Conservation (phyloP, 2,113 vertebrate species). For the Anguilla rostrata region DNA sequence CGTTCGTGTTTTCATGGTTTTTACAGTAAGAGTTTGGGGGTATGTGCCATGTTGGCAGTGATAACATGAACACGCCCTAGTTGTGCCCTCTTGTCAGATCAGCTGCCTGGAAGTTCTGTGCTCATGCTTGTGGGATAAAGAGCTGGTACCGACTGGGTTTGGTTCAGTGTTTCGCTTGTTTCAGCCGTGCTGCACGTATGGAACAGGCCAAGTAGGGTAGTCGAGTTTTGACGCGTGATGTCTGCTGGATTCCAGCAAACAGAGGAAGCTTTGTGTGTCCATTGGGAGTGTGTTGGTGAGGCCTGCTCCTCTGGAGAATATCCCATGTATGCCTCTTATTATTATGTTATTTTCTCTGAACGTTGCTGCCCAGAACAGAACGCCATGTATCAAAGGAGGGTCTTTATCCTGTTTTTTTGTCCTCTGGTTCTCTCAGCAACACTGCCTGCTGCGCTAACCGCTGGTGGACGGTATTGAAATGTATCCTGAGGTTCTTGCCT, state of each 20-base stretch:
- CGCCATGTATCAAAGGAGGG: neutral
- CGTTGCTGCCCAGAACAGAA: neutral
- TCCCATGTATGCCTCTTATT: constrained; percentile 18
- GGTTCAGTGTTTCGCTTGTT: neutral
- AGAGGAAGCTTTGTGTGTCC: constrained; percentile 66
- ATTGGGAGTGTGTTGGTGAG: constrained; percentile 34
- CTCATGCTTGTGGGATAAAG: neutral
- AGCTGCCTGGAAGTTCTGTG: too few species aligned
- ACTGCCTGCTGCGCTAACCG: neutral
- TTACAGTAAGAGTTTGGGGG: too few species aligned
- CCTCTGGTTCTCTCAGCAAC: neutral
- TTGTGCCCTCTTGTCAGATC: too few species aligned
- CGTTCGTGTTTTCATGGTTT: too few species aligned
- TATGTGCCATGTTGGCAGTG: too few species aligned
- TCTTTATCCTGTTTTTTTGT: neutral
- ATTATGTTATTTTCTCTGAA: constrained; percentile 31
- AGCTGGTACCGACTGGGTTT: neutral
- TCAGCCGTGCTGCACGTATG: constrained; percentile 22
- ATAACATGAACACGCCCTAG: too few species aligned
- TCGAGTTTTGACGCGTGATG: constrained; percentile 47
- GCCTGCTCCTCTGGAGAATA: constrained; percentile 44
- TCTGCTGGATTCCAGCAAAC: constrained; percentile 59
- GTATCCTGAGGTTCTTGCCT: neutral
- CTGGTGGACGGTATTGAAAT: neutral
- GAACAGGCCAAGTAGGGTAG: constrained; percentile 29